phyloP scores from a whole-genome alignment of 2,797 vertebrate genomes.

The Sebastes aleutianus region DNA sequence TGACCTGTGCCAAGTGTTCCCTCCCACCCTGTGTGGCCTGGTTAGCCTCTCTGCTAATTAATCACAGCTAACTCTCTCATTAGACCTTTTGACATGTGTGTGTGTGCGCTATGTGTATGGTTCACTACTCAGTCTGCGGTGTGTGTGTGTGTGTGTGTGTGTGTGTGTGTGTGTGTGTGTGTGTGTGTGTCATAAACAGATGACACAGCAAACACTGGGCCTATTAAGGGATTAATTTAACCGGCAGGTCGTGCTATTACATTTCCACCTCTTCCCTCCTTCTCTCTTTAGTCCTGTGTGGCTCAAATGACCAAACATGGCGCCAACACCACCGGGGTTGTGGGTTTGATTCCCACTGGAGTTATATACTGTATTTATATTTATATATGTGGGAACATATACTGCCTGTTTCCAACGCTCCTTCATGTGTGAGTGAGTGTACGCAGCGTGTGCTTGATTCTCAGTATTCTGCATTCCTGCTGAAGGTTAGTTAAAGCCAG shows the following conservation, averaged over 20 bases:
- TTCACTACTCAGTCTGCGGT: neutral
- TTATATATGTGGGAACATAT: neutral
- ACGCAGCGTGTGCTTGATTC: neutral
- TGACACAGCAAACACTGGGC: neutral
- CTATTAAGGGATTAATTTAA: neutral
- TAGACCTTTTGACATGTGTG: neutral
- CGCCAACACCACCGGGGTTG: neutral
- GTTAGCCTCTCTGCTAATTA: neutral
- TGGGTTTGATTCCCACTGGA: neutral
- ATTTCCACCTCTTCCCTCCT: neutral
- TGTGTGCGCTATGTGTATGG: neutral
- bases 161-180: neutral
- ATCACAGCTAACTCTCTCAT: neutral
- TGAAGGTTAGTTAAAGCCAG: constrained; percentile 23
- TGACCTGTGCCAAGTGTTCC: neutral
- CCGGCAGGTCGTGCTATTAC: neutral
- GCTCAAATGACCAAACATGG: neutral
- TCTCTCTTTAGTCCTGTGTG: neutral
- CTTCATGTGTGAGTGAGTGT: neutral
- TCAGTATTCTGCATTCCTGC: neutral
- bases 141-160: neutral
- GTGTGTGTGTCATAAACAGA: neutral
- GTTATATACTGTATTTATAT: neutral
- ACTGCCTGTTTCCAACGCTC: neutral
- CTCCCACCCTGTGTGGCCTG: neutral